A percentile compares a stretch with the other conserved stretches of the same genome.
Evolutionary conservation across 2,113 vertebrate genomes (phyloP).

Genomic region (Bubo scandiacus): DNA sequence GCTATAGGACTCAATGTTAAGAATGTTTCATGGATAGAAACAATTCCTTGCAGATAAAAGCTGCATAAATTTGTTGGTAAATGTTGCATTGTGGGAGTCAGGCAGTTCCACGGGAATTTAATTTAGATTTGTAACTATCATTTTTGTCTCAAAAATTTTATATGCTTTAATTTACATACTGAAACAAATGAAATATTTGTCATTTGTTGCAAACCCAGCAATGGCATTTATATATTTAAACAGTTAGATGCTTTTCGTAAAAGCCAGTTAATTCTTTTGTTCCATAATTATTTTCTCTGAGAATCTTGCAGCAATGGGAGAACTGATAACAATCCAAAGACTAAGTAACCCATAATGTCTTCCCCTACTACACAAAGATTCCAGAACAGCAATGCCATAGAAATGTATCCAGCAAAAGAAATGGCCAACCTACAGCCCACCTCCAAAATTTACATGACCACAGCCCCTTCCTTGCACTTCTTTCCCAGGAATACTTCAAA

Average conservation of each 20-base stretch:
- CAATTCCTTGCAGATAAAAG: not conserved
- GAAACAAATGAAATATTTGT: not conserved
- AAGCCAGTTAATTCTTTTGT: not conserved
- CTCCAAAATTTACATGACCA: too few relatives aligned
- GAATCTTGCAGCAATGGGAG: not conserved
- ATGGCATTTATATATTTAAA: not conserved
- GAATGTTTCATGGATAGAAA: not conserved
- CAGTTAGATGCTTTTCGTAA: not conserved
- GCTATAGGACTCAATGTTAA: not conserved
- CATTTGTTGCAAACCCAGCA: not conserved
- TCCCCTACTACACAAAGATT: not conserved
- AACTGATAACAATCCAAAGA: not conserved
- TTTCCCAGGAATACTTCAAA: not conserved
- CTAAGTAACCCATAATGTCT: not conserved
- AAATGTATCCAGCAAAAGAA: not conserved
- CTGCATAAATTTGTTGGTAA: not conserved
- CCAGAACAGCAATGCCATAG: not conserved
- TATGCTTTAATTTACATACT: not conserved
- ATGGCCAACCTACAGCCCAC: not conserved
- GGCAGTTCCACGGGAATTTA: not conserved
- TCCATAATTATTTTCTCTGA: not conserved
- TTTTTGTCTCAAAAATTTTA: not conserved
- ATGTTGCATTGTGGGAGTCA: not conserved
- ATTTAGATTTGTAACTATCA: not conserved
- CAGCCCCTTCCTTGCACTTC: not conserved